These are phyloP conservation scores for Propithecus deckenii DNA, from an alignment of 2,797 vertebrate genomes.

Conservation along the genomic window DNA sequence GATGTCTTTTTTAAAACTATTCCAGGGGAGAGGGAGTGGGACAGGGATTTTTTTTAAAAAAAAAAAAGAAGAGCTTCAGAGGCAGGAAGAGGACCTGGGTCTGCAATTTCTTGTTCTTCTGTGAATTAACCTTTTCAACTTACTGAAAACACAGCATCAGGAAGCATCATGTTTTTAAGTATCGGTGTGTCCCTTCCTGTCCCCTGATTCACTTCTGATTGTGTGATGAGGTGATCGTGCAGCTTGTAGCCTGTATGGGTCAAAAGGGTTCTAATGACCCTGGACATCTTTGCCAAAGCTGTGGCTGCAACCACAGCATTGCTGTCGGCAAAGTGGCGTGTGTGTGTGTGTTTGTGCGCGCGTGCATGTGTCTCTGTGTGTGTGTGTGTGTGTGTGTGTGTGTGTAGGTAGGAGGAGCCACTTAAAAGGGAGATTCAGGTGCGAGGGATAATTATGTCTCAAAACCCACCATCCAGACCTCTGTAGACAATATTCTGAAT, in stretches of 20 bases:
- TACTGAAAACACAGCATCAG: conserved; percentile 46
- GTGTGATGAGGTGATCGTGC: conserved; percentile 76
- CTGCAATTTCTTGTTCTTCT: conserved; percentile 69
- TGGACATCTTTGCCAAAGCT: conserved; percentile 69
- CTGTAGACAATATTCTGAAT: conserved; percentile 74
- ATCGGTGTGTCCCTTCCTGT: conserved; percentile 68
- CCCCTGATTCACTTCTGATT: conserved; percentile 71
- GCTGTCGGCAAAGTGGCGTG: conserved; percentile 61
- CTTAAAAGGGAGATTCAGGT: conserved; percentile 63
- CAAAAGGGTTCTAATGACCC: conserved; percentile 77
- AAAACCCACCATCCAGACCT: conserved; percentile 66
- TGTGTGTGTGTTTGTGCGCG: not conserved
- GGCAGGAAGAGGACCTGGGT: not conserved
- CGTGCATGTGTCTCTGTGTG: not conserved
- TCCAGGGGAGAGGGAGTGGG: not conserved
- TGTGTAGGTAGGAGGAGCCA: not conserved
- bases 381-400: not conserved
- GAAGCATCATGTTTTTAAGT: conserved; percentile 73
- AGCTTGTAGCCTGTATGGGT: conserved; percentile 65
- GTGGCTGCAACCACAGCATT: conserved; percentile 65
- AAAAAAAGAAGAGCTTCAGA: not conserved
- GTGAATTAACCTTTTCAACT: conserved; percentile 82
- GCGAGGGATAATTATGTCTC: conserved; percentile 72
- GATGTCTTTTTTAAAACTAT: not conserved
- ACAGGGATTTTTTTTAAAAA: not conserved